Percentiles rank a stretch among this genome's conserved stretches.
These are phyloP conservation scores for Anser brachyrhynchus DNA, from an alignment of 2,113 vertebrate species.

Conservation along the genomic window DNA sequence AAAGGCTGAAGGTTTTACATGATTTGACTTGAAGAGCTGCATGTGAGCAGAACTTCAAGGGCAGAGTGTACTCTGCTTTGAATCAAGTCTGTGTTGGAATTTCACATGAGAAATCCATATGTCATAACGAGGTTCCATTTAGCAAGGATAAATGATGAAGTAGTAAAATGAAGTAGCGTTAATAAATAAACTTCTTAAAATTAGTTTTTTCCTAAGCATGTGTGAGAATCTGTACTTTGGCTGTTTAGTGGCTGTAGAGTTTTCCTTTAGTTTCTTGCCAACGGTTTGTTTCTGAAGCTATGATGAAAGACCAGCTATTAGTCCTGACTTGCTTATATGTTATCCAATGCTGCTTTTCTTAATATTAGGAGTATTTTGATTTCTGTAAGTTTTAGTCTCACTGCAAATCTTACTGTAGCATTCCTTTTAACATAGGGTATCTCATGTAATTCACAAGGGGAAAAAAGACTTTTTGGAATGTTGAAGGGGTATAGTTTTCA, in stretches of 20 bases:
- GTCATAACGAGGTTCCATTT: background rate
- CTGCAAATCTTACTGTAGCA: background rate
- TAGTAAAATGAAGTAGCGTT: background rate
- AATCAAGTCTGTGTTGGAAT: constrained; percentile 52
- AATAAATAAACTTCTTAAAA: background rate
- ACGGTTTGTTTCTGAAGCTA: constrained; percentile 30
- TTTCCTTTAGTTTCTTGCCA: constrained; percentile 36
- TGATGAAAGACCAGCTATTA: background rate
- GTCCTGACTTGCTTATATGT: constrained; percentile 19
- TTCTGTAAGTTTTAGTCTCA: background rate
- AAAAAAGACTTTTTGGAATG: background rate
- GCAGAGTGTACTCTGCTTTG: constrained; percentile 32
- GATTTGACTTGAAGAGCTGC: constrained; percentile 31
- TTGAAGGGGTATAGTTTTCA: background rate
- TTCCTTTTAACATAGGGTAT: background rate
- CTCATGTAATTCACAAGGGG: background rate
- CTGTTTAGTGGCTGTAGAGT: background rate
- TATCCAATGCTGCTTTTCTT: constrained; percentile 18
- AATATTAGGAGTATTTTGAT: background rate
- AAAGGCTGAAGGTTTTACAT: background rate
- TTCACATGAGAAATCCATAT: constrained; percentile 35
- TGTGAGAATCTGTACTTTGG: constrained; percentile 3
- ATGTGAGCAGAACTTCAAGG: constrained; percentile 15
- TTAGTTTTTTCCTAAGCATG: background rate
- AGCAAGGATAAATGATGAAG: background rate